These are phyloP conservation scores for Bufo gargarizans DNA, from an alignment of 2,113 vertebrate genomes.

Conservation along the genomic window DNA sequence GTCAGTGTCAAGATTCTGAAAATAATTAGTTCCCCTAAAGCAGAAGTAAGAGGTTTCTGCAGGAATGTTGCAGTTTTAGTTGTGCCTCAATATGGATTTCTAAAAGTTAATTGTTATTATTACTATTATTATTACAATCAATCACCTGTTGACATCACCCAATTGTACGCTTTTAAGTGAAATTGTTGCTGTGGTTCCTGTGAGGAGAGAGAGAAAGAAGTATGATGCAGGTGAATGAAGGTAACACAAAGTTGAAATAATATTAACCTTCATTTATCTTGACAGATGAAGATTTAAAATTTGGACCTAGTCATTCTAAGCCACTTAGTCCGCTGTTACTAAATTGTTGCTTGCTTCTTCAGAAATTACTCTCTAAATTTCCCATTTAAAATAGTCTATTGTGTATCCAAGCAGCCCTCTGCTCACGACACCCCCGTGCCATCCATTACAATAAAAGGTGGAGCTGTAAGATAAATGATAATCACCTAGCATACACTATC, in stretches of 20 bases:
- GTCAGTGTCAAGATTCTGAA: too few species aligned
- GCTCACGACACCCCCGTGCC: not conserved
- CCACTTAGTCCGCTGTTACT: not conserved
- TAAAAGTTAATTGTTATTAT: not conserved
- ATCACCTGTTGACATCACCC: not conserved
- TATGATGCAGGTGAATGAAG: not conserved
- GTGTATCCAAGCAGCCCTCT: not conserved
- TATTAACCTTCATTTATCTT: not conserved
- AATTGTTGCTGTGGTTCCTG: not conserved
- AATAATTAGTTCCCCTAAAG: too few species aligned
- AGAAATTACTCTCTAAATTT: conserved; percentile 10
- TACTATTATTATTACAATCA: not conserved
- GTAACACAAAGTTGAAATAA: not conserved
- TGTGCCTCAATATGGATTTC: not conserved
- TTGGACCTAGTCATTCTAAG: not conserved
- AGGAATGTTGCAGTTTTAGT: too few species aligned
- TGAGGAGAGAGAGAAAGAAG: not conserved
- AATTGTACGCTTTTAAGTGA: not conserved
- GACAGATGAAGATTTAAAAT: conserved; percentile 11
- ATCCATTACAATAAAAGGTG: conserved; percentile 54
- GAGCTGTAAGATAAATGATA: conserved; percentile 48
- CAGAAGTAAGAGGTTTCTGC: too few species aligned
- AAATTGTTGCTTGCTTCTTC: not conserved
- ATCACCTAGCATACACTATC: conserved; percentile 45
- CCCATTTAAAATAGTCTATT: not conserved